Percentiles rank a stretch among this genome's conserved stretches.
These are phyloP conservation scores for Synanthedon tipuliformis DNA, from an alignment of 2,888 invertebrate species.

Conservation along the genomic window DNA sequence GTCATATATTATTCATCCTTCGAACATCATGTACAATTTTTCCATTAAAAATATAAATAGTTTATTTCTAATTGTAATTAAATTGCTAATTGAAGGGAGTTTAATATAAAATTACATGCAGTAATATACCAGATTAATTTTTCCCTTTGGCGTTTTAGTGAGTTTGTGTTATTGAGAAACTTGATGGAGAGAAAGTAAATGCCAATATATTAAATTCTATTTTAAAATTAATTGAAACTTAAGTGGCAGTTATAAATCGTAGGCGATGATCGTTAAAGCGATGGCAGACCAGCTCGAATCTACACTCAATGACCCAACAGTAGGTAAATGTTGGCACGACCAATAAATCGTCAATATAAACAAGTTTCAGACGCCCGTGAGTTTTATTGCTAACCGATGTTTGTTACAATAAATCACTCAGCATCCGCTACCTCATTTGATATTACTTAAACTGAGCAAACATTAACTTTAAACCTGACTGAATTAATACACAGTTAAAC, in stretches of 20 bases:
- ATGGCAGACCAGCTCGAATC: background rate
- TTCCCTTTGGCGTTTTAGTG: too few relatives aligned
- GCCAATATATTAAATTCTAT: background rate
- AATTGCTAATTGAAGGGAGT: too few relatives aligned
- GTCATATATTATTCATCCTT: too few relatives aligned
- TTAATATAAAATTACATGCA: too few relatives aligned
- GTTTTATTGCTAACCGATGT: slow-evolving; percentile 45
- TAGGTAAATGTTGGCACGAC: slow-evolving; percentile 20
- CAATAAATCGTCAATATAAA: slow-evolving; percentile 41
- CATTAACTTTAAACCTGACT: background rate
- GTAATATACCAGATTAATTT: too few relatives aligned
- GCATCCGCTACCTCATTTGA: slow-evolving; percentile 50
- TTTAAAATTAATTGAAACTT: background rate
- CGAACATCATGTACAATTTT: too few relatives aligned
- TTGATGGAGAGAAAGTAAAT: too few relatives aligned
- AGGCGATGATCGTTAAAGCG: background rate
- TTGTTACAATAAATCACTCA: slow-evolving; percentile 52
- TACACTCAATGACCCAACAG: slow-evolving; percentile 31
- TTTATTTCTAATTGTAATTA: too few relatives aligned
- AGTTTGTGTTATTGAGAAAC: too few relatives aligned
- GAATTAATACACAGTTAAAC: background rate
- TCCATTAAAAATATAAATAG: too few relatives aligned
- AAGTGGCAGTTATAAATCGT: background rate
- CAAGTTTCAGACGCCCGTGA: slow-evolving; percentile 35
- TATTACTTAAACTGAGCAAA: slow-evolving; percentile 24